Conservation (phyloP, 2,888 invertebrate genomes). For the Yponomeuta evonymella region DNA sequence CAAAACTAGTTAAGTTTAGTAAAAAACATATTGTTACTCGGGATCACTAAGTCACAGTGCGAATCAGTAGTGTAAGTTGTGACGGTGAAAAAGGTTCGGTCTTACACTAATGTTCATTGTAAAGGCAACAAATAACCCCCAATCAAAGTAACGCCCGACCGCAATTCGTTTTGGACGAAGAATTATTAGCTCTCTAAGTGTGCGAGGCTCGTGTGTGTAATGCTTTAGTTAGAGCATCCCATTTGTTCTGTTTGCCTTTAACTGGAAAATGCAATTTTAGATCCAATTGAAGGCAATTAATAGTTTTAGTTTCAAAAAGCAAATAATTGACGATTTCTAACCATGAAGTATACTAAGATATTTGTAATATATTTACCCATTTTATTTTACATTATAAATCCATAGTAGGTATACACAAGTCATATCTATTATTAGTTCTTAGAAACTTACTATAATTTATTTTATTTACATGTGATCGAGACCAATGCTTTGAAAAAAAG, state of each 20-base stretch:
- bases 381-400: no score
- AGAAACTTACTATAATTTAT: no score
- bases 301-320: no score
- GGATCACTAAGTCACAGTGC: background rate
- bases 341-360: no score
- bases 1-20: background rate
- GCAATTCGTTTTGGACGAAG: slow-evolving; percentile 65
- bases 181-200: slow-evolving; percentile 61
- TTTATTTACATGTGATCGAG: no score
- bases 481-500: no score
- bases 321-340: no score
- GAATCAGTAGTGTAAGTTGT: slow-evolving; percentile 23
- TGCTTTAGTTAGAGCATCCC: slow-evolving; percentile 6
- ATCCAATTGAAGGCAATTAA: background rate
- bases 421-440: no score
- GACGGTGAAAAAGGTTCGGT: slow-evolving; percentile 36
- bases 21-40: background rate
- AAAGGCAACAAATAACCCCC: slow-evolving; percentile 70
- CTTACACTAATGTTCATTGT: slow-evolving; percentile 66
- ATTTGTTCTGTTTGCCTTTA: slow-evolving; percentile 2
- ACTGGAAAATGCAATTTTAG: background rate
- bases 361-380: background rate
- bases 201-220: slow-evolving; percentile 15
- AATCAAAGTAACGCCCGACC: slow-evolving; percentile 71
- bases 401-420: no score